These are phyloP conservation scores for Choristoneura rosaceana DNA, from an alignment of 2,888 invertebrate species.

Conservation along the genomic window DNA sequence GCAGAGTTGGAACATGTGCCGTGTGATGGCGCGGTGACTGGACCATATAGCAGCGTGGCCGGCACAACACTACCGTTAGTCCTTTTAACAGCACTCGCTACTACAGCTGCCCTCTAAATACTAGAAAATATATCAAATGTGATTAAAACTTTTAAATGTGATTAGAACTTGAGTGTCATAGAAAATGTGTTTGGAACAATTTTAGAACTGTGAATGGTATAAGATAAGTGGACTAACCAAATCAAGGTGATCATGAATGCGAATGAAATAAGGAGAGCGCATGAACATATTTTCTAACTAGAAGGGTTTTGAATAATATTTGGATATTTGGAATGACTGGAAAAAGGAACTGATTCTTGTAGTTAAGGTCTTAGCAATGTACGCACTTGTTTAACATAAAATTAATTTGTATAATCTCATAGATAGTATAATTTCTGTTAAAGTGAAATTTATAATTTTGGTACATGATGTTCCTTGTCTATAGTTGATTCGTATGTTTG, in stretches of 20 bases:
- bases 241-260: constrained; percentile 6
- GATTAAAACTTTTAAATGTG: constrained; percentile 9
- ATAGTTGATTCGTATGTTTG: constrained; percentile 58
- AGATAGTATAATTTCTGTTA: constrained; percentile 40
- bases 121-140: not conserved
- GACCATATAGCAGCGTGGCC: constrained; percentile 80
- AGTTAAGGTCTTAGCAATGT: constrained; percentile 37
- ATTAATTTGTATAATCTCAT: constrained; percentile 32
- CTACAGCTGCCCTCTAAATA: constrained; percentile 75
- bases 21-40: constrained; percentile 81
- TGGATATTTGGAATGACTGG: constrained; percentile 37
- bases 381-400: constrained; percentile 35
- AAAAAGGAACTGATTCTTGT: constrained; percentile 45
- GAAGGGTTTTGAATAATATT: constrained; percentile 34
- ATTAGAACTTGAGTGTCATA: constrained; percentile 21
- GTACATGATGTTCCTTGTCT: constrained; percentile 72
- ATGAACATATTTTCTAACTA: constrained; percentile 38
- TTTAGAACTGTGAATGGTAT: constrained; percentile 7
- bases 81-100: constrained; percentile 74
- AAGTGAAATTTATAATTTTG: constrained; percentile 53
- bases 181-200: constrained; percentile 15
- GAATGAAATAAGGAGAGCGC: constrained; percentile 7
- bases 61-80: constrained; percentile 75
- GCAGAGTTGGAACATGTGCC: constrained; percentile 79
- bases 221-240: not conserved